Evolutionary conservation across 2,113 vertebrate species (phyloP), one percentile per base, ranked within the genome.

Genomic region (Octodon degus): DNA sequence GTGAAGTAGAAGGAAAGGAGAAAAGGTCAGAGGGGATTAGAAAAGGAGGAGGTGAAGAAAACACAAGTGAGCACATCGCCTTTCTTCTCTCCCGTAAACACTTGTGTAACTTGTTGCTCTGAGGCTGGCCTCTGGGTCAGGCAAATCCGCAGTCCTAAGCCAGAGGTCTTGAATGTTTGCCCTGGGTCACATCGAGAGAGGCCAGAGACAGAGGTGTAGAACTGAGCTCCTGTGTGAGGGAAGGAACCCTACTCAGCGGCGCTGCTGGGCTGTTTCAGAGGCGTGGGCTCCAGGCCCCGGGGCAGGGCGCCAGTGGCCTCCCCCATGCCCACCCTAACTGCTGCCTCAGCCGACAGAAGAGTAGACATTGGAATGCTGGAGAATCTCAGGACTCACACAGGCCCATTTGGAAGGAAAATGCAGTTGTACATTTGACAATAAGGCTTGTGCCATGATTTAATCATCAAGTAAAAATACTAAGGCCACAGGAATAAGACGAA

Each of bases 361-460:
- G n/a, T 20, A 65, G 27, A 37, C 50, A 10, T 11, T 0, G 9
- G 9, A 7, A 1, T 32, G 7, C 0, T 4, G 37, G 79, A 70
- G 47, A 63, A 72, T 37, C 32, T 12, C 55, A 72, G 58, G 7
- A 7, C 40, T 87, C 12, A 67, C 30, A 47, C 34, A 30, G 17
- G 34, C 1, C 34, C 34, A 17, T 62, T 65, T 30, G 16, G 53
- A 83, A 86, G 58, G 22, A 37, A 93, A 50, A 1, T n/a, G 50
- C 40, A 80, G 37, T 43, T 25, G 22, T 27, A 19, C 10, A 40
- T 80, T 77, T 70, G 74, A 55, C 22, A 60, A 72, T 37, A 17
- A 27, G 40, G 40, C 30, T 60, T 94, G 82, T 58, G 25, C 53
- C 37, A 96, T 17, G 47, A 95, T 89, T 94, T 77, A 92, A 89